phyloP scores from a whole-genome alignment of 2,888 invertebrate genomes.

The Hydraecia micacea region DNA sequence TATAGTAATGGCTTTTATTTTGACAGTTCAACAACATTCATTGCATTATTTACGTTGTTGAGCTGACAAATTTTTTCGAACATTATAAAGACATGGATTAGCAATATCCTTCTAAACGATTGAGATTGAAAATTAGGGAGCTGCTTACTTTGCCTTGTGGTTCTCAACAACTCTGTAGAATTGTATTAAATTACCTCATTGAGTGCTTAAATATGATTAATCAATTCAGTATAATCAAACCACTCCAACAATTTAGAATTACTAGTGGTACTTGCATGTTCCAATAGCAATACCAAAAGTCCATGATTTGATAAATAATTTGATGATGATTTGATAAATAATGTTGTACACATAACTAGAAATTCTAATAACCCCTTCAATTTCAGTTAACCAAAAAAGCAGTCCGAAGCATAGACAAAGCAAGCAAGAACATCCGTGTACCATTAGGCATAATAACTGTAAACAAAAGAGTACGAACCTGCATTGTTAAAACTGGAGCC shows the following conservation, averaged over 20 bases:
- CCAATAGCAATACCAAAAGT: not conserved
- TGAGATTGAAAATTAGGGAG: too few relatives aligned
- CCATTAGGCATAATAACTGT: conserved; percentile 68
- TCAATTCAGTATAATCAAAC: too few relatives aligned
- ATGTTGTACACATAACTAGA: not conserved
- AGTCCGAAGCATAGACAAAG: conserved; percentile 72
- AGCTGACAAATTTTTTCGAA: too few relatives aligned
- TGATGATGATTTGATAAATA: not conserved
- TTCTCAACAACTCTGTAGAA: not conserved
- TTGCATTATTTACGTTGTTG: too few relatives aligned
- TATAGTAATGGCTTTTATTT: too few relatives aligned
- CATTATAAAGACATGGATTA: too few relatives aligned
- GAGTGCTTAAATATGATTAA: not conserved
- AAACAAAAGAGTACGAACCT: conserved; percentile 69
- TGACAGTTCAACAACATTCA: too few relatives aligned
- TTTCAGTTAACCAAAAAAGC: conserved; percentile 67
- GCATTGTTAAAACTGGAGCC: conserved; percentile 59
- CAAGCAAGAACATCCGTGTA: conserved; percentile 69
- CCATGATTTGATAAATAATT: not conserved
- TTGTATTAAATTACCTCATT: not conserved
- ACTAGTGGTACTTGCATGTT: not conserved
- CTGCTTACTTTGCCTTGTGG: too few relatives aligned
- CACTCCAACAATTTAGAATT: too few relatives aligned
- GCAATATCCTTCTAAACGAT: too few relatives aligned
- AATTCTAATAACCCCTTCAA: not conserved